phyloP scores from a whole-genome alignment of 2,797 vertebrate species.

The Crossoptilon crossoptilon region DNA sequence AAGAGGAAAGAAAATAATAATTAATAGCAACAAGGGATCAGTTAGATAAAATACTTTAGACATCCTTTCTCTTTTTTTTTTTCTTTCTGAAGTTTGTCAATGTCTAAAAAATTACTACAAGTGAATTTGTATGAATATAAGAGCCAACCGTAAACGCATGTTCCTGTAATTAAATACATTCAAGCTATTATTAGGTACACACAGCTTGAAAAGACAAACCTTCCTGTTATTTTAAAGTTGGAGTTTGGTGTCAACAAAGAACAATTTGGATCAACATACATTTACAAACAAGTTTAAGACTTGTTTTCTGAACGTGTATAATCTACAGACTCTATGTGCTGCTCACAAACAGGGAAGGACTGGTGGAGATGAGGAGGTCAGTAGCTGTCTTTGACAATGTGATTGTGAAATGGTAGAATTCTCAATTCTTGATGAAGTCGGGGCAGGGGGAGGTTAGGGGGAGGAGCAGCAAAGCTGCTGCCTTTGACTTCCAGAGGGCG shows the following conservation, averaged over 20 bases:
- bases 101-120: not conserved
- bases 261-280: accelerated
- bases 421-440: too few relatives aligned
- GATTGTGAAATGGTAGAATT: too few relatives aligned
- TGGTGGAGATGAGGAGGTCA: too few relatives aligned
- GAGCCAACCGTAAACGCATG: accelerated
- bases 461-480: too few relatives aligned
- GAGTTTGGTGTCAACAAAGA: not conserved
- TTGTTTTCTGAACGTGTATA: not conserved
- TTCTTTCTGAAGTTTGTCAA: not conserved
- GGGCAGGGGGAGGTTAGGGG: too few relatives aligned
- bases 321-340: not conserved
- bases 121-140: not conserved
- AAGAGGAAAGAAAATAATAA: not conserved
- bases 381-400: too few relatives aligned
- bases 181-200: not conserved
- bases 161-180: not conserved
- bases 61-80: not conserved
- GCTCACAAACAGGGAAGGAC: too few relatives aligned
- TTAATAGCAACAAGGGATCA: not conserved
- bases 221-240: not conserved
- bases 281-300: not conserved
- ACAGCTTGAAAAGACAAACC: not conserved
- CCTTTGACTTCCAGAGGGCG: too few relatives aligned
- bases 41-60: not conserved